phyloP scores from a whole-genome alignment of 2,113 vertebrate species.

The Porphyrio hochstetteri region DNA sequence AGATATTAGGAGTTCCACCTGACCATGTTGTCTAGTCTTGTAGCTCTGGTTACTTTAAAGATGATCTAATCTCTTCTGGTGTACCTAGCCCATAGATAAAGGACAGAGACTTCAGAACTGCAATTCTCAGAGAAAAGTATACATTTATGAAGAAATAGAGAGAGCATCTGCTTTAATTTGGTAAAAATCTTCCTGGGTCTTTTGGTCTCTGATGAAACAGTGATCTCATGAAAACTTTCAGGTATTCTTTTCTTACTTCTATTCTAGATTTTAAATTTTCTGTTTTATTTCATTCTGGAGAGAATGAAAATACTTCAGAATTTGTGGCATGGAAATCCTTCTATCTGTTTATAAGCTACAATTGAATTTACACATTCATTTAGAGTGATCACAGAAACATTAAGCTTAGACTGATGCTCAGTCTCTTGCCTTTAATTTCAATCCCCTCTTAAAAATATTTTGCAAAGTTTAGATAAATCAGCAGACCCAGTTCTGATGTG shows the following conservation, averaged over 20 bases:
- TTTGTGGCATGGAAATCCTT: background rate
- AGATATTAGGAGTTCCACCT: background rate
- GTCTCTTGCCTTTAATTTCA: background rate
- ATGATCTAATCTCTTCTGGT: accelerated
- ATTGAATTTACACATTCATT: background rate
- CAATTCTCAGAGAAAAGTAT: background rate
- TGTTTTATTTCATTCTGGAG: background rate
- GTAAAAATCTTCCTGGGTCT: background rate
- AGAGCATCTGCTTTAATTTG: background rate
- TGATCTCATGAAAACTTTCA: background rate
- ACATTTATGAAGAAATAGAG: background rate
- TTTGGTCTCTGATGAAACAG: background rate
- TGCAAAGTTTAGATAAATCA: background rate
- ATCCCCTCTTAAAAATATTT: background rate
- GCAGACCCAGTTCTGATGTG: background rate
- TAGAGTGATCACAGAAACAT: background rate
- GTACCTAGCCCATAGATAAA: background rate
- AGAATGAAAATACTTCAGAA: background rate
- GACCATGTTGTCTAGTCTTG: background rate
- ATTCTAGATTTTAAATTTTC: background rate
- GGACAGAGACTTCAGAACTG: background rate
- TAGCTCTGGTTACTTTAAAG: background rate
- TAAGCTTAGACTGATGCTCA: background rate
- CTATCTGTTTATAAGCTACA: background rate
- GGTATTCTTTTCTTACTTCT: background rate